Evolutionary conservation across 2,888 invertebrate species (phyloP).

Genomic region (Xanthorhoe designata): DNA sequence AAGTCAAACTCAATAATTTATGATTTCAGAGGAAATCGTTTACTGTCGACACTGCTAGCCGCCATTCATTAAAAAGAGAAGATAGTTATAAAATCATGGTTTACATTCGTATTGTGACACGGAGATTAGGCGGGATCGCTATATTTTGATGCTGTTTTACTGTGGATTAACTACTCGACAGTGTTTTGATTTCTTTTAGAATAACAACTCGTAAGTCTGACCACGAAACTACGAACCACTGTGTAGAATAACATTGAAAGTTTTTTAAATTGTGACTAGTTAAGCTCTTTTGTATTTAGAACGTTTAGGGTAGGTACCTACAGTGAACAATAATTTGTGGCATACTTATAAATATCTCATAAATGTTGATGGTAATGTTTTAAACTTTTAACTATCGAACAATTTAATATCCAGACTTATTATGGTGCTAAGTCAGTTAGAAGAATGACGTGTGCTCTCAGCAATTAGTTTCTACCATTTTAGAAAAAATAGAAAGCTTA

Average conservation of each 20-base stretch:
- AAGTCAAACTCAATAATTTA: conserved; percentile 33
- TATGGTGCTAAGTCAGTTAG: too few relatives aligned
- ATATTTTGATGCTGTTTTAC: conserved; percentile 54
- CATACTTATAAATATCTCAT: too few relatives aligned
- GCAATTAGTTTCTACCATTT: too few relatives aligned
- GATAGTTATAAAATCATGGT: conserved; percentile 41
- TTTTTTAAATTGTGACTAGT: not conserved
- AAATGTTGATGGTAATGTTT: too few relatives aligned
- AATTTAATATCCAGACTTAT: too few relatives aligned
- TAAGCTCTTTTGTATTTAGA: not conserved
- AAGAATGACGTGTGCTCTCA: too few relatives aligned
- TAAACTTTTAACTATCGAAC: too few relatives aligned
- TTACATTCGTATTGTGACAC: conserved; percentile 53
- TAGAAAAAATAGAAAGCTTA: too few relatives aligned
- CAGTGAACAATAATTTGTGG: too few relatives aligned
- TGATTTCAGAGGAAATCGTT: conserved; percentile 29
- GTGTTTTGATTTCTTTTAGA: conserved; percentile 62
- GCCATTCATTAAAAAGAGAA: conserved; percentile 36
- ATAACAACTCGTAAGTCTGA: conserved; percentile 54
- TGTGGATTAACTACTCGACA: conserved; percentile 58
- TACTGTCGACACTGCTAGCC: conserved; percentile 17
- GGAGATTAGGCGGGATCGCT: conserved; percentile 50
- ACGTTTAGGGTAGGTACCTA: not conserved
- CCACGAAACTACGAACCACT: conserved; percentile 36
- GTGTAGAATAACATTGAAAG: conserved; percentile 11